Evolutionary conservation across 2,113 vertebrate genomes (phyloP).

Genomic region (Asarcornis scutulata): DNA sequence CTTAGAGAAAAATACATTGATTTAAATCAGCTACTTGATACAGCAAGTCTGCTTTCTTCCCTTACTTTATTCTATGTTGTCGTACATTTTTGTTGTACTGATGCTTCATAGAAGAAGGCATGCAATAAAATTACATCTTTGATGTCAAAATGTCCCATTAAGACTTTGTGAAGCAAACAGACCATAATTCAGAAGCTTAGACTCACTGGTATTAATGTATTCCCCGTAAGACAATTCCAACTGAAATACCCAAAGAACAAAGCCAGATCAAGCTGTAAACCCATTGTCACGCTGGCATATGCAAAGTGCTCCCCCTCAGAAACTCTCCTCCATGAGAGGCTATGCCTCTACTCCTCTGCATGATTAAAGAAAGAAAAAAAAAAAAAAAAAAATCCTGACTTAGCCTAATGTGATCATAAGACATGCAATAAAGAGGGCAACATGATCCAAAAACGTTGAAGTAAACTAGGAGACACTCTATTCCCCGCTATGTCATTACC

Average conservation of each 20-base stretch:
- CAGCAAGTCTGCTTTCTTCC: neutral
- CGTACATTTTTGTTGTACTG: neutral
- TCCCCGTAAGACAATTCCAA: neutral
- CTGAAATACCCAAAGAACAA: neutral
- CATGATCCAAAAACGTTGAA: neutral
- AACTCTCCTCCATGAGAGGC: neutral
- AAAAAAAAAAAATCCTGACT: neutral
- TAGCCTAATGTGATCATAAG: neutral
- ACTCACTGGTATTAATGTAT: neutral
- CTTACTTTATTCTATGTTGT: neutral
- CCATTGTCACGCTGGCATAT: neutral
- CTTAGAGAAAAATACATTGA: neutral
- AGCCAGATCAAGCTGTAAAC: neutral
- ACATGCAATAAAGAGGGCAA: neutral
- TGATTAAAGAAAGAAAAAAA: neutral
- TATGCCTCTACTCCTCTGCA: neutral
- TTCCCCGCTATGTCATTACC: neutral
- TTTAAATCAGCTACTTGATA: neutral
- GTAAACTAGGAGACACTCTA: neutral
- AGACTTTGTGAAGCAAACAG: neutral
- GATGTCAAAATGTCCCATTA: neutral
- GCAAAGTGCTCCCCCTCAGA: neutral
- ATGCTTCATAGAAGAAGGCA: neutral
- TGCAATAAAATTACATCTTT: neutral
- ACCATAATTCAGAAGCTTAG: neutral